Percentiles rank a stretch among this genome's conserved stretches.
These are phyloP conservation scores for Gonatopus flavifemur DNA, from an alignment of 1,140 invertebrate genomes.

Conservation along the genomic window DNA sequence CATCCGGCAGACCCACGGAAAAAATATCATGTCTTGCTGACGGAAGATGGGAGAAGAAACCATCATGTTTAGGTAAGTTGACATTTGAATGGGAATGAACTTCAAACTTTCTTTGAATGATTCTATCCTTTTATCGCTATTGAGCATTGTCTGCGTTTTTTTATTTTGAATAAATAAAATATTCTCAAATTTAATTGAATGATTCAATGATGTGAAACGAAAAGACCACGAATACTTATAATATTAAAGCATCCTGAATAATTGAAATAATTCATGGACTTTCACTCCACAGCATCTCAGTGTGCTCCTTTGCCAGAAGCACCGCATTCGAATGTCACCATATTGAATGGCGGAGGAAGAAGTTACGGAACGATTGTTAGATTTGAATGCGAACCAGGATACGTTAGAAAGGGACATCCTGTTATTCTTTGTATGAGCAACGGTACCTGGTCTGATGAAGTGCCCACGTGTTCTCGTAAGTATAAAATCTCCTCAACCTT, in stretches of 20 bases:
- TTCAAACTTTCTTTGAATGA: no score
- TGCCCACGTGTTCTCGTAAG: conserved; percentile 84
- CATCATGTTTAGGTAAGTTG: conserved; percentile 76
- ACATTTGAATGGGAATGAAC: not conserved
- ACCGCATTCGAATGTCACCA: conserved; percentile 81
- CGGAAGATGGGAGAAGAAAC: conserved; percentile 89
- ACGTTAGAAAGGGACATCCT: conserved; percentile 82
- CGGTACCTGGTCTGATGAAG: conserved; percentile 92
- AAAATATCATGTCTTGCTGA: conserved; percentile 86
- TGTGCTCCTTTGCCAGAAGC: conserved; percentile 89
- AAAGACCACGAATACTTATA: not conserved
- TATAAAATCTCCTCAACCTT: conserved; percentile 11
- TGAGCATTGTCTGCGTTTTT: no score
- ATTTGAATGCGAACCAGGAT: conserved; percentile 93
- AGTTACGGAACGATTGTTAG: conserved; percentile 94
- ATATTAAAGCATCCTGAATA: not conserved
- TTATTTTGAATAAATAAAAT: conserved; percentile 13
- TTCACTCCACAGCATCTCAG: conserved; percentile 72
- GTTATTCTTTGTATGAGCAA: conserved; percentile 94
- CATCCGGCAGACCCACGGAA: conserved; percentile 83
- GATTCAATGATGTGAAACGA: not conserved
- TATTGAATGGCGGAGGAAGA: conserved; percentile 89
- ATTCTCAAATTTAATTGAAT: conserved; percentile 6
- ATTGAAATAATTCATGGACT: not conserved
- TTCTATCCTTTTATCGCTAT: no score